Evolutionary conservation across 2,113 vertebrate species (phyloP).

Genomic region (Numenius arquata): DNA sequence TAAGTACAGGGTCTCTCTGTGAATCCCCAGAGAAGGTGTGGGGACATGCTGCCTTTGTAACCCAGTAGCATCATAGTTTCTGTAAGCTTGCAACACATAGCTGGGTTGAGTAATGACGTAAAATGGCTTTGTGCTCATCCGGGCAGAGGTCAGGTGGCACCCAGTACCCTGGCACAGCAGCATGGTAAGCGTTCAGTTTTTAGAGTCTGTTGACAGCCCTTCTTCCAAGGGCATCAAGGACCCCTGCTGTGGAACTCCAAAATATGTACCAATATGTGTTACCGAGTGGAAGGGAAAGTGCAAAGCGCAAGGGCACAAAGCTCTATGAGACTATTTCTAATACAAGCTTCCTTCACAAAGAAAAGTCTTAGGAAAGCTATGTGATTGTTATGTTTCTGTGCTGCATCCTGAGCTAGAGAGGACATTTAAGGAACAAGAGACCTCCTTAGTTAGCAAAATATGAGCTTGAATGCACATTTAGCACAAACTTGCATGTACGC

Average conservation of each 20-base stretch:
- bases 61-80: neutral
- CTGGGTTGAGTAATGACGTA: neutral
- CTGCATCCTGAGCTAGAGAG: neutral
- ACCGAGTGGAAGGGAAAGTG: neutral
- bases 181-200: neutral
- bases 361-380: neutral
- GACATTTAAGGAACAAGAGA: neutral
- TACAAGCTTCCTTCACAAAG: neutral
- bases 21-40: neutral
- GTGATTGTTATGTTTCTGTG: neutral
- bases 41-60: neutral
- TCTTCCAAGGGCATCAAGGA: neutral
- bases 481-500: neutral
- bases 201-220: neutral
- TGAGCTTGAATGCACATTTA: neutral
- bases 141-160: neutral
- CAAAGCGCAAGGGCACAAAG: neutral
- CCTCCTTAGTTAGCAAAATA: neutral
- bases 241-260: neutral
- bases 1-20: rapidly evolving
- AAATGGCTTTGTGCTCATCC: neutral
- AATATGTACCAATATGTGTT: neutral
- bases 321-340: neutral
- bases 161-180: neutral
- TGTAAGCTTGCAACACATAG: neutral